Conservation (phyloP, 1,140 invertebrate species). For the Lasioglossum albipes region DNA sequence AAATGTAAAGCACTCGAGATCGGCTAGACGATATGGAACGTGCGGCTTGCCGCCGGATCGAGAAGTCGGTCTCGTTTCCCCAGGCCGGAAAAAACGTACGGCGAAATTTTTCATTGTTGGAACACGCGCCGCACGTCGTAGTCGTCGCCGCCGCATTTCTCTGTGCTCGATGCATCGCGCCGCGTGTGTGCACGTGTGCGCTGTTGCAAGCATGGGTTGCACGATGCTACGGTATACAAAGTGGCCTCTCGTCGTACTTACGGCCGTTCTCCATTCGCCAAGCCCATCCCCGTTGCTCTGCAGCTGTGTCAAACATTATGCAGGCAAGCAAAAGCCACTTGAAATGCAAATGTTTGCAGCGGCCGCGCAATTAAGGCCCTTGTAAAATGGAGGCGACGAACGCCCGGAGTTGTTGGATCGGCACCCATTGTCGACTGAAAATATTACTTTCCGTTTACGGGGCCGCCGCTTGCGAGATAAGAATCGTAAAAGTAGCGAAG, state of each 20-base stretch:
- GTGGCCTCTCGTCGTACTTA: conserved; percentile 47
- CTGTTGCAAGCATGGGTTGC: not conserved
- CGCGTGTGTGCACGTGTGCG: not conserved
- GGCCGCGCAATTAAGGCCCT: conserved; percentile 61
- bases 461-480: not conserved
- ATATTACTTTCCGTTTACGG: conserved; percentile 8
- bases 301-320: conserved; percentile 69
- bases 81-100: too few relatives aligned
- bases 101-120: too few relatives aligned
- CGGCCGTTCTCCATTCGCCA: not conserved
- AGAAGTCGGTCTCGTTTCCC: not conserved
- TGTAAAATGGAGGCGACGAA: conserved; percentile 35
- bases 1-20: conserved; percentile 5
- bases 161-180: not conserved
- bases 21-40: not conserved
- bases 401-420: conserved; percentile 33
- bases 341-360: conserved; percentile 69
- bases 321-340: conserved; percentile 64
- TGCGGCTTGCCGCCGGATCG: not conserved
- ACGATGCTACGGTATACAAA: conserved; percentile 19
- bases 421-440: not conserved
- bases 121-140: too few relatives aligned
- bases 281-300: conserved; percentile 12
- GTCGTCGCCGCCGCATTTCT: not conserved
- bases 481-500: not conserved